A percentile compares a stretch with the other conserved stretches of the same genome.
Conservation (phyloP, 1,140 invertebrate species). For the Drosophila baimaii region DNA sequence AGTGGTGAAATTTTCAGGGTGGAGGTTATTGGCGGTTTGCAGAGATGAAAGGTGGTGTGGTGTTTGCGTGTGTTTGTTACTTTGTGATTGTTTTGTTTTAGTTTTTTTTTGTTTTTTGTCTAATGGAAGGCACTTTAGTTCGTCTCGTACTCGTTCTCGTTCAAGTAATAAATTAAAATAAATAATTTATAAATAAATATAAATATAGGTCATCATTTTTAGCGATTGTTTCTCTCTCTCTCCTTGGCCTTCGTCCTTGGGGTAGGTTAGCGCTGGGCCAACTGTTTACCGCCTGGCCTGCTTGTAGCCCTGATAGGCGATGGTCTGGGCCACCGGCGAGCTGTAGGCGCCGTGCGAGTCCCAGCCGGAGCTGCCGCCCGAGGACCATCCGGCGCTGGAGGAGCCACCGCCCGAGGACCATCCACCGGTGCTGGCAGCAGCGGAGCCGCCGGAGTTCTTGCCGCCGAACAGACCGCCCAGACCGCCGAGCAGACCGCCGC, state of each 20-base stretch:
- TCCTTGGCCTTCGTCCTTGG: constrained; percentile 38
- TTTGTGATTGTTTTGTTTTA: constrained; percentile 47
- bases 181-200: constrained; percentile 83
- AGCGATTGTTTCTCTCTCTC: constrained; percentile 73
- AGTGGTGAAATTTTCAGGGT: constrained; percentile 39
- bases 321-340: constrained; percentile 84
- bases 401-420: constrained; percentile 80
- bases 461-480: constrained; percentile 81
- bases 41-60: constrained; percentile 63
- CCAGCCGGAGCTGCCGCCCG: constrained; percentile 76
- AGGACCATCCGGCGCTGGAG: constrained; percentile 70
- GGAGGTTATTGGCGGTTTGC: constrained; percentile 43
- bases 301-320: constrained; percentile 85
- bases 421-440: constrained; percentile 65
- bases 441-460: constrained; percentile 67
- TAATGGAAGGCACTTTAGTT: constrained; percentile 76
- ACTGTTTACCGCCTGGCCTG: constrained; percentile 76
- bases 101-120: constrained; percentile 38
- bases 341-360: constrained; percentile 84
- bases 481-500: constrained; percentile 78
- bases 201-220: constrained; percentile 80
- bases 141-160: constrained; percentile 73
- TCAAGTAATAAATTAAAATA: constrained; percentile 83
- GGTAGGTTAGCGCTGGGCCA: constrained; percentile 7
- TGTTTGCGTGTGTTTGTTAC: constrained; percentile 43